phyloP scores from a whole-genome alignment of 35 echinoderm and acorn worm genomes.

The Ophioderma brevispina region DNA sequence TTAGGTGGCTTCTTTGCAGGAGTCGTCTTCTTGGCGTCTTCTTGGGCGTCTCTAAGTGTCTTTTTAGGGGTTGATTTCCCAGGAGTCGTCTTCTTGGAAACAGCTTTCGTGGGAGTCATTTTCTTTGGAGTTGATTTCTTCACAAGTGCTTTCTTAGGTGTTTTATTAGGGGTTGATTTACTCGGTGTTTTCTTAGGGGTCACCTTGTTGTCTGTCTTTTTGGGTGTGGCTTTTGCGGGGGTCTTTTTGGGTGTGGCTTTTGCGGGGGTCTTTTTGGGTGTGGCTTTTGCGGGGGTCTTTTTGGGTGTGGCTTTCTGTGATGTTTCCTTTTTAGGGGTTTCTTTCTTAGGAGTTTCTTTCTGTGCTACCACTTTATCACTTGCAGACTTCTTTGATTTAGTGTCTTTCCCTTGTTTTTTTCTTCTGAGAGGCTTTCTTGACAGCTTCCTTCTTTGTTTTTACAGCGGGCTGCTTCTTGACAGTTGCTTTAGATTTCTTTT shows the following conservation, averaged over 20 bases:
- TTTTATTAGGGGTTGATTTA: conserved; percentile 11
- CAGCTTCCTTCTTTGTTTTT: background rate
- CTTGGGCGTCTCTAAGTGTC: background rate
- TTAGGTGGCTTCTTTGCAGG: conserved; percentile 36
- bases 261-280: conserved; percentile 41
- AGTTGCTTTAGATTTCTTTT: conserved; percentile 10
- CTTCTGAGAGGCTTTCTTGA: conserved; percentile 26
- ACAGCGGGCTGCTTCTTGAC: conserved; percentile 21
- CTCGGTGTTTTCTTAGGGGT: conserved; percentile 41
- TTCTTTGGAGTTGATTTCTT: conserved; percentile 22
- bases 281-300: background rate
- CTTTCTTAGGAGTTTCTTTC: conserved; percentile 18
- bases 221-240: conserved; percentile 13
- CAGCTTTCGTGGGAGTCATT: too few species aligned
- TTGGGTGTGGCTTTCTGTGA: conserved; percentile 15
- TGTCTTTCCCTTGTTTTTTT: conserved; percentile 20
- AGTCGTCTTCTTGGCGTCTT: conserved; percentile 1
- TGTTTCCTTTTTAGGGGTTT: background rate
- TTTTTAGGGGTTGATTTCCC: conserved; percentile 16
- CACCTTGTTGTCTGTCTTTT: conserved; percentile 11
- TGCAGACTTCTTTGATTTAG: conserved; percentile 46
- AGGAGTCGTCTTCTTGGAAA: background rate
- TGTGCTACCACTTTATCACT: conserved; percentile 3
- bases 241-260: background rate
- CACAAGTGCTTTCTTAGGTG: conserved; percentile 65